phyloP scores from a whole-genome alignment of 2,113 vertebrate species.

The Nerophis ophidion region DNA sequence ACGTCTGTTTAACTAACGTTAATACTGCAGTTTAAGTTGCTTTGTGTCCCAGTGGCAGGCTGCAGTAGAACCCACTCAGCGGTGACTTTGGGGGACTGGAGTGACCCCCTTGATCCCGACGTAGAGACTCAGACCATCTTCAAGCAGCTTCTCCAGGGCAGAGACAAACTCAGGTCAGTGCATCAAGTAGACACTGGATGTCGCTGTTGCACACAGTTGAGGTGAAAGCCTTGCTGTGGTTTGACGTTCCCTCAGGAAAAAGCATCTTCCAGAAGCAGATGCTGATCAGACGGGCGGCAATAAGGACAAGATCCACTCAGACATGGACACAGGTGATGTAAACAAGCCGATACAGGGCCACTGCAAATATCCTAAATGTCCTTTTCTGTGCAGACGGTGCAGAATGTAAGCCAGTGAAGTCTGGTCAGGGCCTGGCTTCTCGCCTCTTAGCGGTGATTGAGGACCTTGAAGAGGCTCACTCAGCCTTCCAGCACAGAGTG shows the following conservation, averaged over 20 bases:
- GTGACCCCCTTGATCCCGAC: conserved; percentile 81
- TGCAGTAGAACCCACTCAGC: conserved; percentile 87
- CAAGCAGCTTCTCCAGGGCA: conserved; percentile 78
- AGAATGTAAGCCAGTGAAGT: conserved; percentile 33
- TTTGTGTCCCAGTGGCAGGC: conserved; percentile 66
- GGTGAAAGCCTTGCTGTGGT: neutral
- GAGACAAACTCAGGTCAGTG: conserved; percentile 75
- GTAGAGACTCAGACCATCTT: conserved; percentile 82
- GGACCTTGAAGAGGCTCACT: conserved; percentile 76
- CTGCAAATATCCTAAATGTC: no score
- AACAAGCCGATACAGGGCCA: no score
- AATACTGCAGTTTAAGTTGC: neutral
- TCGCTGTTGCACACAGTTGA: conserved; percentile 37
- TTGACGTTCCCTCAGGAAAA: conserved; percentile 63
- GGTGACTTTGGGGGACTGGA: conserved; percentile 83
- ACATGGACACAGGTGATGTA: conserved; percentile 54
- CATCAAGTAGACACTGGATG: conserved; percentile 53
- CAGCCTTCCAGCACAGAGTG: conserved; percentile 67
- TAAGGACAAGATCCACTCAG: conserved; percentile 44
- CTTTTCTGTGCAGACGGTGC: conserved; percentile 38
- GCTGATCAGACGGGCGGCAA: conserved; percentile 34
- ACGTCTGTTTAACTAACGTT: no score
- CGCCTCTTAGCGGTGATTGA: conserved; percentile 72
- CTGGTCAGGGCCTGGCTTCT: conserved; percentile 43
- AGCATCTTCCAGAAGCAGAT: conserved; percentile 63